Percentiles rank a stretch among this genome's conserved stretches.
phyloP scores from a whole-genome alignment of 1,140 invertebrate species.

The Cyclina sinensis region DNA sequence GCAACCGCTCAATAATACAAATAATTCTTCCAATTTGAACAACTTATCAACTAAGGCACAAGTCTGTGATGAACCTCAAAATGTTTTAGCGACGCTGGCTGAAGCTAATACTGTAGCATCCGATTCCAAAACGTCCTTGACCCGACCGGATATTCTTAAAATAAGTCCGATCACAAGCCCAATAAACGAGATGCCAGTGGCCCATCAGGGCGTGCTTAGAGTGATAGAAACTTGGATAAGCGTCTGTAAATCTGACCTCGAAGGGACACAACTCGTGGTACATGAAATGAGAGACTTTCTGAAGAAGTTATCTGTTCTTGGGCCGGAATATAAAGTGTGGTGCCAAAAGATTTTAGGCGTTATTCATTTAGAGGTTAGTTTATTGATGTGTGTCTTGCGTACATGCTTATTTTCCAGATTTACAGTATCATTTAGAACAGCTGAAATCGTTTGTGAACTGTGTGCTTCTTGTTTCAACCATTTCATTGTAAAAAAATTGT shows the following conservation, averaged over 20 bases:
- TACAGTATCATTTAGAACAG: too few species aligned
- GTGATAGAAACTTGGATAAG: slow-evolving; percentile 85
- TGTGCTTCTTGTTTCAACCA: too few species aligned
- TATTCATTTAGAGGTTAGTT: slow-evolving; percentile 83
- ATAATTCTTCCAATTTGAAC: slow-evolving; percentile 43
- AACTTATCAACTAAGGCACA: slow-evolving; percentile 26
- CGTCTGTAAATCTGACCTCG: slow-evolving; percentile 82
- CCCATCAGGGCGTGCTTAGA: slow-evolving; percentile 83
- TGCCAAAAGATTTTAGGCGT: slow-evolving; percentile 80
- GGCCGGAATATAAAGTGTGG: slow-evolving; percentile 85
- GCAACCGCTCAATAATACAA: slow-evolving; percentile 57
- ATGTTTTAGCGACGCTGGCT: slow-evolving; percentile 31
- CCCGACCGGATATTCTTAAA: slow-evolving; percentile 22
- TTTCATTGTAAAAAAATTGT: too few species aligned
- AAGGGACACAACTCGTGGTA: slow-evolving; percentile 80
- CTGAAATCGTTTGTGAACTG: too few species aligned
- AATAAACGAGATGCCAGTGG: slow-evolving; percentile 79
- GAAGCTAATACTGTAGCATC: slow-evolving; percentile 3
- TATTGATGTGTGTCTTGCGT: neutral
- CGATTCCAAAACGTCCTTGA: slow-evolving; percentile 55
- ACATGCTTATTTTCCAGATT: neutral
- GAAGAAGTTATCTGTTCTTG: slow-evolving; percentile 83
- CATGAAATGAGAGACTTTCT: slow-evolving; percentile 85
- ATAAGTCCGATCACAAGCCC: slow-evolving; percentile 56
- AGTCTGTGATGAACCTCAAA: slow-evolving; percentile 1